A percentile compares a stretch with the other conserved stretches of the same genome.
These are phyloP conservation scores for Gryllus bimaculatus DNA, from an alignment of 1,140 invertebrate genomes.

Conservation along the genomic window DNA sequence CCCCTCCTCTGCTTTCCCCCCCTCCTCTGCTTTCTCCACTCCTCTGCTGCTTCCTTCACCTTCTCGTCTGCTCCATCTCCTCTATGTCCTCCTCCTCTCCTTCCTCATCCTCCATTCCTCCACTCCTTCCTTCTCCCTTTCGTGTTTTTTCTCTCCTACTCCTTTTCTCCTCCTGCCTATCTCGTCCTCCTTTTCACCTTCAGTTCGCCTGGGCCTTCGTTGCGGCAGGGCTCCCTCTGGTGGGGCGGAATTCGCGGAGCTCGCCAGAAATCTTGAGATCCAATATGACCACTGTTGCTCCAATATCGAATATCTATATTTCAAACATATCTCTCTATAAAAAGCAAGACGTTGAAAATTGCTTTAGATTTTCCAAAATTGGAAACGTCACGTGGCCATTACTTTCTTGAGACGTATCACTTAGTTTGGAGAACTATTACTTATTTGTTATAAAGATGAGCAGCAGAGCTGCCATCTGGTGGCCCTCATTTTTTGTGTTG, in stretches of 20 bases:
- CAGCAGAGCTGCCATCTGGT: not conserved
- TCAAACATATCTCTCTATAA: conserved; percentile 1
- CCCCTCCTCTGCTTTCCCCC: not conserved
- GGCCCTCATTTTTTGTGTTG: not conserved
- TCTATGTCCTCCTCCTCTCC: not conserved
- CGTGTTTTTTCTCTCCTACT: not conserved
- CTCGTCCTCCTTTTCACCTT: not conserved
- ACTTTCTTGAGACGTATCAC: not conserved
- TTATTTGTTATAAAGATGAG: not conserved
- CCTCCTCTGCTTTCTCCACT: not conserved
- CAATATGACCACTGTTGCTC: not conserved
- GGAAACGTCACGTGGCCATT: not conserved
- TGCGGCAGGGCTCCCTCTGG: no score
- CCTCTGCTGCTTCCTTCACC: not conserved
- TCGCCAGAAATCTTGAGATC: not conserved
- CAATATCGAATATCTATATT: conserved; percentile 6
- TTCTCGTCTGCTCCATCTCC: not conserved
- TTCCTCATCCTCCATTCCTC: not conserved
- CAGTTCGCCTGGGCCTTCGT: not conserved
- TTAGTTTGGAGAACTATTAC: not conserved
- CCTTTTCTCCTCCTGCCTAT: not conserved
- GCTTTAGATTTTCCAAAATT: not conserved
- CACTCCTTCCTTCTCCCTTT: not conserved
- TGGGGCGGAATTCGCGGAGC: not conserved
- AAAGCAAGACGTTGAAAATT: conserved; percentile 5